Evolutionary conservation across 2,797 vertebrate species (phyloP).

Genomic region (Pygocentrus nattereri): DNA sequence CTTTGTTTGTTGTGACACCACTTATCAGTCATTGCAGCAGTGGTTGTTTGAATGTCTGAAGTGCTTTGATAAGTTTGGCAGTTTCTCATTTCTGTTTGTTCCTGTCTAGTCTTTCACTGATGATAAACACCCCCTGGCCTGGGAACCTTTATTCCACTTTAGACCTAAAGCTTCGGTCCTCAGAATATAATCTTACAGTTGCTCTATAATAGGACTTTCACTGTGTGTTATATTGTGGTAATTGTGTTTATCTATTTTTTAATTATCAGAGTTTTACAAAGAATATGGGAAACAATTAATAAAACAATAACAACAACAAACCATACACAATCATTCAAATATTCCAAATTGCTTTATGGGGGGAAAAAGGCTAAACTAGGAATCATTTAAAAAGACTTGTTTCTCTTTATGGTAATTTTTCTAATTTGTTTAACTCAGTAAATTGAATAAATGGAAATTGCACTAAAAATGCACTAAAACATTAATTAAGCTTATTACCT

Average conservation of each 20-base stretch:
- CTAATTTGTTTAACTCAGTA: no score
- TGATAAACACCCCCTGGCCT: slow-evolving; percentile 7
- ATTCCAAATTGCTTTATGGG: no score
- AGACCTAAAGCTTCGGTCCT: slow-evolving; percentile 36
- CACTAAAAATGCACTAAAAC: no score
- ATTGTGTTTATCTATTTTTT: neutral
- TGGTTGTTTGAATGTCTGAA: neutral
- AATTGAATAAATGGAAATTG: no score
- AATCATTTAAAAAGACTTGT: no score
- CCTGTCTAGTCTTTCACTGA: neutral
- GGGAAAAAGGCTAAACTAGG: no score
- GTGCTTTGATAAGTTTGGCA: neutral
- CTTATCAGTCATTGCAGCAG: neutral
- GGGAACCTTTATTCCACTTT: neutral
- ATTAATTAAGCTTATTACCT: no score
- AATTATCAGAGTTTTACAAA: neutral
- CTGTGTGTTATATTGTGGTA: neutral
- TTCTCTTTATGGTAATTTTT: no score
- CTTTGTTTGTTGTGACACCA: neutral
- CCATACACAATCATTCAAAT: neutral
- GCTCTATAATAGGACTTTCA: neutral
- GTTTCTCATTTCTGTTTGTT: slow-evolving; percentile 1
- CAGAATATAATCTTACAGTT: slow-evolving; percentile 44
- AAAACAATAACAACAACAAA: neutral
- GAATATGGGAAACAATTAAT: neutral